These are phyloP conservation scores for Tetragnatha versicolor DNA, from an alignment of 1,140 invertebrate genomes.

Conservation along the genomic window DNA sequence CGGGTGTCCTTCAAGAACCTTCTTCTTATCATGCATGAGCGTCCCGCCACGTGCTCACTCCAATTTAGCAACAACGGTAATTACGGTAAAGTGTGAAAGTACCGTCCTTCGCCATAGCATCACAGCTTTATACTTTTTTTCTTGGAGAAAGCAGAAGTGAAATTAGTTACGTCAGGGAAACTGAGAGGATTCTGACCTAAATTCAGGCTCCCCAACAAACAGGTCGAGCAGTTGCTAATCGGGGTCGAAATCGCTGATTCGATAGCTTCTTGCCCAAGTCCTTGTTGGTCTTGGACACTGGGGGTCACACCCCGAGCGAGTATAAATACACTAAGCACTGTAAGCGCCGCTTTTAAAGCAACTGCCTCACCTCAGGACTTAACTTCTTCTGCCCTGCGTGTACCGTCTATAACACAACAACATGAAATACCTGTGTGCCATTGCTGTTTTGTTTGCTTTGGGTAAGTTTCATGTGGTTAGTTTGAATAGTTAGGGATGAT, in stretches of 20 bases:
- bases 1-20: too few species aligned
- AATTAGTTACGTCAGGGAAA: slow-evolving; percentile 40
- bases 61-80: too few species aligned
- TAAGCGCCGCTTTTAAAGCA: slow-evolving; percentile 17
- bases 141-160: slow-evolving; percentile 28
- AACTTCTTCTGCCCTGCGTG: too few species aligned
- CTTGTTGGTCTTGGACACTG: slow-evolving; percentile 27
- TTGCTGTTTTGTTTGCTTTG: background rate
- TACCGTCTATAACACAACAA: background rate
- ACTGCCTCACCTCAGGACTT: background rate
- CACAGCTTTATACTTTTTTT: too few species aligned
- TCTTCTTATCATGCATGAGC: too few species aligned
- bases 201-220: slow-evolving; percentile 29
- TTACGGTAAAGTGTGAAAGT: too few species aligned
- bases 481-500: too few species aligned
- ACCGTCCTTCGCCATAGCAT: slow-evolving; percentile 49
- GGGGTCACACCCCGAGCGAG: slow-evolving; percentile 29
- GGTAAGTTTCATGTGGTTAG: slow-evolving; percentile 52
- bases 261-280: slow-evolving; percentile 31
- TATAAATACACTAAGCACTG: slow-evolving; percentile 39
- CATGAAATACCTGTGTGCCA: slow-evolving; percentile 37
- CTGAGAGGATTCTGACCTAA: slow-evolving; percentile 38
- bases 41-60: too few species aligned
- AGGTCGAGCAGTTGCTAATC: slow-evolving; percentile 48
- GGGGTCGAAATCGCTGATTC: slow-evolving; percentile 53